Base-by-base conservation (phyloP, 2,113 vertebrate genomes). In the Heteronetta atricapilla region DNA sequence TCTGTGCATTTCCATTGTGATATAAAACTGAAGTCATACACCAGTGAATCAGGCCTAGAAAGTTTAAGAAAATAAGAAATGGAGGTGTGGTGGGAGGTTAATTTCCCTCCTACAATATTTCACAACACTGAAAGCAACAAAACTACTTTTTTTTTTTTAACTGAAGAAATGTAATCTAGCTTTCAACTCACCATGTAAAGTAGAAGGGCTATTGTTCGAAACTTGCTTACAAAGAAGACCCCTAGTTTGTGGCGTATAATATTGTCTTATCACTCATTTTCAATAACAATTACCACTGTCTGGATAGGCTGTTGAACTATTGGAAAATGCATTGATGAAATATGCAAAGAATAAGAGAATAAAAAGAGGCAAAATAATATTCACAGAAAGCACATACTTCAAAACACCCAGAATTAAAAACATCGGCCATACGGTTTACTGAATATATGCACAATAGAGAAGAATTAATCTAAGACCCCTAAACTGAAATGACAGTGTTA, bases 51-150 rank as follows among this genome's bases (percentile, higher is more conserved):
- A 96, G 77, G 83, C 50, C 72, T 74, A 33, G 69, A 79, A 96
- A 92, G 15, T 52, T 89, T 82, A 69, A 81, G 77, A 96, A 94
- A 93, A 76, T 82, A 58, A 92, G 86, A 90, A 95, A 85, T 31
- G 63, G 66, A 92, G 77, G 88, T 89, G 70, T 69, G 28, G 92
- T 96, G 66, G 92, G 93, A 96, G 83, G 77, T 89, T 95, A 95
- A 94, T 95, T 95, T 89, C 50, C 78, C 88, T 96, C 88, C 94
- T 89, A 97, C 77, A 62, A 75, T 85, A 96, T 94, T 89, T 93
- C 6, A 16, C 31, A 82, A 60, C 76, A 89, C 53, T 82, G 58
- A 92, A 92, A 84, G 72, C 75, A 78, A 56, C 5, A 78, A 86
- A 93, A 69, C 42, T 58, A 29, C 7, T 36, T 77, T 29, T 36